Percentiles rank a stretch among this genome's conserved stretches.
These are phyloP conservation scores for Polymixis lichenea DNA, from an alignment of 2,888 invertebrate species.

Conservation along the genomic window DNA sequence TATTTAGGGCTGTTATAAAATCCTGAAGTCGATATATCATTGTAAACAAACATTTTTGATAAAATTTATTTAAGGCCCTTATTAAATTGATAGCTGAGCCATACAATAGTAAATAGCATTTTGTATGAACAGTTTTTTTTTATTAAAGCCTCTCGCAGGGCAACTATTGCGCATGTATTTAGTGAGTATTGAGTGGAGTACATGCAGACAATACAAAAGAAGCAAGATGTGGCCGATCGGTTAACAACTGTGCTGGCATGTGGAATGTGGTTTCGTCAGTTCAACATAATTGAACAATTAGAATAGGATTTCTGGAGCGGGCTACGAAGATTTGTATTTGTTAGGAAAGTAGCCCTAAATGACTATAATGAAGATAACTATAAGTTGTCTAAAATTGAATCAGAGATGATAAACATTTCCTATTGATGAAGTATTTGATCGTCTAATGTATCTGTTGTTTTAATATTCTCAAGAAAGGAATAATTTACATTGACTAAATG, in stretches of 20 bases:
- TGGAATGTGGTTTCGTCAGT: constrained; percentile 83
- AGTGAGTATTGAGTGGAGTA: constrained; percentile 65
- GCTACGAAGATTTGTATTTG: background rate
- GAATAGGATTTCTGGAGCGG: constrained; percentile 59
- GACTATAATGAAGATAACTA: background rate
- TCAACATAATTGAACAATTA: constrained; percentile 74
- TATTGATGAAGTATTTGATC: background rate
- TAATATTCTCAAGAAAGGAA: background rate
- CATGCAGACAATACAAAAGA: constrained; percentile 67
- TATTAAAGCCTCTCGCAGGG: constrained; percentile 36
- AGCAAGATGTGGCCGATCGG: constrained; percentile 63
- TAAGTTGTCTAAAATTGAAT: too few species aligned
- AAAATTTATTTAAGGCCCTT: background rate
- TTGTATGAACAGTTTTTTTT: constrained; percentile 24
- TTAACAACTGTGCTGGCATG: constrained; percentile 73
- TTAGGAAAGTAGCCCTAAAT: background rate
- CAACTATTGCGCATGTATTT: constrained; percentile 62
- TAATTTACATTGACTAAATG: background rate
- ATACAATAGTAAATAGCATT: constrained; percentile 11
- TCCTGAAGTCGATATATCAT: background rate
- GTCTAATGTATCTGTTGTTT: too few species aligned
- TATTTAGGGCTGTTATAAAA: background rate
- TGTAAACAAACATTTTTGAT: background rate
- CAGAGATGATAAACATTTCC: background rate
- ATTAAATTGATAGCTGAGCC: background rate